Conservation (phyloP, 2,888 invertebrate genomes). For the Erebia ligea region DNA sequence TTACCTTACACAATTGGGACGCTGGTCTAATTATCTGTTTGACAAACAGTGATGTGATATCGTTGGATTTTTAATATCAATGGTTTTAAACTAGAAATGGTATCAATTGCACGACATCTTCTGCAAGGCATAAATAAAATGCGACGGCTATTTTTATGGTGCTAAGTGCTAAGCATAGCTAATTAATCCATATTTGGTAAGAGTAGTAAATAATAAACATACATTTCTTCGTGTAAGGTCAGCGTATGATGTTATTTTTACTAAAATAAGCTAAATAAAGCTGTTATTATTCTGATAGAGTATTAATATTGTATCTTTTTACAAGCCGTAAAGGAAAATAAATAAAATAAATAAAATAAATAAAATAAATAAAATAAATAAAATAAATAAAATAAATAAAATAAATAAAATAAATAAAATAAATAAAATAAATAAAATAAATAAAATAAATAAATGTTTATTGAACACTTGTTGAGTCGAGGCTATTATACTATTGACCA, state of each 20-base stretch:
- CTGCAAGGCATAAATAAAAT: constrained; percentile 2
- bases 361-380: no score
- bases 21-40: no score
- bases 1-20: no score
- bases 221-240: background rate
- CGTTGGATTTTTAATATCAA: background rate
- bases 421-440: no score
- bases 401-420: no score
- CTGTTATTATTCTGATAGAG: background rate
- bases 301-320: background rate
- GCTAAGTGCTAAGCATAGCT: background rate
- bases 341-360: no score
- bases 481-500: no score
- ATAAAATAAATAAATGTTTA: no score
- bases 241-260: background rate
- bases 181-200: constrained; percentile 3
- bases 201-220: background rate
- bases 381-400: no score
- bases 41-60: background rate
- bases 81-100: constrained; percentile 12
- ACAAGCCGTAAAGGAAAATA: no score
- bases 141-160: background rate
- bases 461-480: no score
- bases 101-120: constrained; percentile 13
- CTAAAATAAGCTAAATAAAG: background rate